Conservation (phyloP, 2,797 vertebrate genomes). For the Cyclopterus lumpus region DNA sequence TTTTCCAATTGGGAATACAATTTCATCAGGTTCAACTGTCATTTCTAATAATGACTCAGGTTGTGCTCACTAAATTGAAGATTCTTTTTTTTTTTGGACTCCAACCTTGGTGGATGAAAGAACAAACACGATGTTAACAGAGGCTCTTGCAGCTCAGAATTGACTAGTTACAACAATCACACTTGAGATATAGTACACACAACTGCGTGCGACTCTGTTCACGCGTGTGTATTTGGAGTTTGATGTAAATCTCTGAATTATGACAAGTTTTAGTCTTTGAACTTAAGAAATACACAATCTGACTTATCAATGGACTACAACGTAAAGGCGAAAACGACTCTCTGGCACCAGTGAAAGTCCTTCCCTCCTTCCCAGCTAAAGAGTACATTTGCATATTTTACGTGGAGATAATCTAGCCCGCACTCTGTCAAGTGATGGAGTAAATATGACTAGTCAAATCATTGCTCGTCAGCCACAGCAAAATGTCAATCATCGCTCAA, state of each 20-base stretch:
- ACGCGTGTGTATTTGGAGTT: constrained; percentile 4
- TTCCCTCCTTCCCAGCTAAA: constrained; percentile 48
- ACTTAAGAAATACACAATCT: constrained; percentile 6
- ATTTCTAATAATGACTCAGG: constrained; percentile 98
- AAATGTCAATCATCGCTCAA: constrained; percentile 85
- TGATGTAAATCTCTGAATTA: constrained; percentile 19
- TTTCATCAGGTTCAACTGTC: constrained; percentile 99
- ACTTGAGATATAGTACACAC: constrained; percentile 20
- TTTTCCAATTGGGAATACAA: constrained; percentile 99
- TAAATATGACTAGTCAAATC: constrained; percentile 80
- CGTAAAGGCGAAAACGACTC: constrained; percentile 53
- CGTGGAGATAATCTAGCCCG: constrained; percentile 65
- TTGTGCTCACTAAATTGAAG: constrained; percentile 94
- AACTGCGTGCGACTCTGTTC: constrained; percentile 1
- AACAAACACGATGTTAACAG: constrained; percentile 85
- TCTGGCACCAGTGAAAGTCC: constrained; percentile 31
- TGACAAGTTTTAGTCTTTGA: constrained; percentile 23
- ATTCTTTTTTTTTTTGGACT: constrained; percentile 79
- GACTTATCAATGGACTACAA: constrained; percentile 18
- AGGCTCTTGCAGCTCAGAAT: constrained; percentile 53
- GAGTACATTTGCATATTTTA: constrained; percentile 75
- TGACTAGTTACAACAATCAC: constrained; percentile 41
- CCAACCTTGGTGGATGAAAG: constrained; percentile 80
- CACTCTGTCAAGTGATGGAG: constrained; percentile 69
- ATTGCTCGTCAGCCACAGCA: constrained; percentile 65